Conservation (phyloP, 2,888 invertebrate species). For the Hypolimnas misippus region DNA sequence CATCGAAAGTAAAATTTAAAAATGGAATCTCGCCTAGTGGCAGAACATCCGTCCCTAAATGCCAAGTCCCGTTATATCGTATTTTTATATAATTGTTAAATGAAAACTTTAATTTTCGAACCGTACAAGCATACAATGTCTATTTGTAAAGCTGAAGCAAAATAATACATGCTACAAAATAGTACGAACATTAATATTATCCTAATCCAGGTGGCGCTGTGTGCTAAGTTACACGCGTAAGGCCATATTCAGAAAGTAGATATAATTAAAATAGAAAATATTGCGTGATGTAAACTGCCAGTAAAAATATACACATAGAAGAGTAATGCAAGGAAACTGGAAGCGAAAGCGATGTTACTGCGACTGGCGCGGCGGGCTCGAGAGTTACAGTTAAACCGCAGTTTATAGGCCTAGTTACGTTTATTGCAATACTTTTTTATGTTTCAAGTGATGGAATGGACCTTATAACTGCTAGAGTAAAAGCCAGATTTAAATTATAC, state of each 20-base stretch:
- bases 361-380: background rate
- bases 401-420: background rate
- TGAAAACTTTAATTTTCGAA: too few species aligned
- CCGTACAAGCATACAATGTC: too few species aligned
- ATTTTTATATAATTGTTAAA: too few species aligned
- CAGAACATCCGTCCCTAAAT: too few species aligned
- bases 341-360: slow-evolving; percentile 30
- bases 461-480: background rate
- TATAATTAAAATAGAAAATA: slow-evolving; percentile 28
- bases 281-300: slow-evolving; percentile 24
- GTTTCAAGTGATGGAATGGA: background rate
- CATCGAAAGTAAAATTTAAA: too few species aligned
- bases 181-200: background rate
- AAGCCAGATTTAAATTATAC: too few species aligned
- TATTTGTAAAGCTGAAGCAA: too few species aligned
- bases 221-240: background rate
- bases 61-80: too few species aligned
- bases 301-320: slow-evolving; percentile 14
- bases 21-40: too few species aligned
- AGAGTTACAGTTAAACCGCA: background rate
- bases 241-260: slow-evolving; percentile 18
- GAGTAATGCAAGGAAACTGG: slow-evolving; percentile 20
- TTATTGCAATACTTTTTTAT: background rate
- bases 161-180: background rate
- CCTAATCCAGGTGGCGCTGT: background rate